Conservation (phyloP, 2,797 vertebrate species). For the Harpagifer antarcticus region DNA sequence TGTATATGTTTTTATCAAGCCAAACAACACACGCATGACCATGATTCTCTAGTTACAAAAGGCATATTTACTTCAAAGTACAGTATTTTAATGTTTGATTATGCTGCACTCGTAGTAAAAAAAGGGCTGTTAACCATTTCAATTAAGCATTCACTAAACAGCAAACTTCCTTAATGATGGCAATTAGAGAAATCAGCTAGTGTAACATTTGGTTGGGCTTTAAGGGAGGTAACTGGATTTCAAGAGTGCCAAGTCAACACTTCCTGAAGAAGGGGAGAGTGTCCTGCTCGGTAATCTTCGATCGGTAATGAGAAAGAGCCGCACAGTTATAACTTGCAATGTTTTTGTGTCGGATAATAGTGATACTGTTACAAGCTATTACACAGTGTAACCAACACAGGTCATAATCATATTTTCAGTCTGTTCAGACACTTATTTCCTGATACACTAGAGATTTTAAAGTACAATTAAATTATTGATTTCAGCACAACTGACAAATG, state of each 20-base stretch:
- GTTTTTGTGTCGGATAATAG: not conserved
- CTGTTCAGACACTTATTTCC: not conserved
- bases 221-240: slow-evolving; percentile 40
- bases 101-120: not conserved
- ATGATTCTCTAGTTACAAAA: not conserved
- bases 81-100: not conserved
- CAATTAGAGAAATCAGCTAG: slow-evolving; percentile 53
- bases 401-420: not conserved
- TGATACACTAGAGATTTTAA: not conserved
- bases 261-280: slow-evolving; percentile 8
- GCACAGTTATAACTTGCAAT: not conserved
- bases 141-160: not conserved
- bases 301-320: not conserved
- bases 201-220: slow-evolving; percentile 49
- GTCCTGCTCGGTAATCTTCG: not conserved
- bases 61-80: not conserved
- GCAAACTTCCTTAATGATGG: not conserved
- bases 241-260: slow-evolving; percentile 35
- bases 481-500: not conserved
- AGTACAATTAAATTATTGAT: not conserved
- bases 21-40: not conserved
- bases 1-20: not conserved
- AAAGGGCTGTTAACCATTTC: too few relatives aligned
- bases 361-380: not conserved
- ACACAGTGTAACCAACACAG: not conserved